Evolutionary conservation across 2,888 invertebrate species (phyloP), one percentile per base, ranked within the genome.

Genomic region (Orchesella flavescens): DNA sequence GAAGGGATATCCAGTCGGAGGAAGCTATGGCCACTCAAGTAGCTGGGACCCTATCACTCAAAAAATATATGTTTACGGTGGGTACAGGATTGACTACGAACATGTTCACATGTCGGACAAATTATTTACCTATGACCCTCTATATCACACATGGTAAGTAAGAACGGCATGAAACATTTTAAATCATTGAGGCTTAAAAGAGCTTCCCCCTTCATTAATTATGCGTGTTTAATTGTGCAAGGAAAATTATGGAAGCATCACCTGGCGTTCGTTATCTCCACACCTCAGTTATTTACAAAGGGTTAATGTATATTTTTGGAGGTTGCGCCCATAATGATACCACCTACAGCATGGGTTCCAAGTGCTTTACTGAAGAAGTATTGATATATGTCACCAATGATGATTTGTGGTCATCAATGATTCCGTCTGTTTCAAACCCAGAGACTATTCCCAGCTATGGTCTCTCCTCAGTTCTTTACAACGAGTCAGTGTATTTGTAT

Each of bases 281-380:
- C 90, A 93, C 97, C 0, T 95, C 97, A 13, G 96, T 97, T 89
- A 92, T 98, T 15, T 93, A 95, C 17, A 93, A 95, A 90, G 95
- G 96, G 21, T 90, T 97, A 87, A 96, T 99, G 96, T 90, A 98
- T 80, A 95, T 98, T 17, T 97, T 97, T 89, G 99, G 98, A 0
- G 99, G 99, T 3, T 99, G 98, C 90, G 97, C 97, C 1, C 98
- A 98, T 91, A 99, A 98, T 90, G 97, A 98, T 90, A 97, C 97
- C 0, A 93, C 95, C 0, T 94, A 95, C 87, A 95, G 95, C 85
- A 93, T 94, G 86, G 95, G 95, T 1, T 94, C 95, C 0, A 94
- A 96, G 89, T 99, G 98, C 90, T 98, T 96, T 90, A 96, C 97
- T 17, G 93, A 94, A 13, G 95, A 95, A 85, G 93, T 97, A 61